Conservation (phyloP, 1,140 invertebrate species). For the Eriosoma lanigerum region DNA sequence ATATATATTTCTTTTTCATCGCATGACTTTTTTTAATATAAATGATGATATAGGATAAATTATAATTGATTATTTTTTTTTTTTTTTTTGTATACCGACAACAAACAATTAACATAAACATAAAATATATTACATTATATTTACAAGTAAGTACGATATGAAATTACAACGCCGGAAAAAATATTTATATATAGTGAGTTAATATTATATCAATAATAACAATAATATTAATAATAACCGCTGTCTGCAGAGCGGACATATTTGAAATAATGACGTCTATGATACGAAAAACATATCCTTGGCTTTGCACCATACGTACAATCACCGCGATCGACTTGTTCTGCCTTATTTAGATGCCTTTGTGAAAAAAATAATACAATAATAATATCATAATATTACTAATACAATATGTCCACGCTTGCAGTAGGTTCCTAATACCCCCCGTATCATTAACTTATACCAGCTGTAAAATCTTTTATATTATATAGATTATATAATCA, state of each 20-base stretch:
- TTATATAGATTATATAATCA: too few relatives aligned
- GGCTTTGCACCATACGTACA: constrained; percentile 35
- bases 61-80: neutral
- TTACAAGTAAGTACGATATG: neutral
- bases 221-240: constrained; percentile 39
- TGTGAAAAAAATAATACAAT: neutral
- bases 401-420: neutral
- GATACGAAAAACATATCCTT: constrained; percentile 43
- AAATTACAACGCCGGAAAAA: neutral
- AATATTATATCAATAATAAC: constrained; percentile 18
- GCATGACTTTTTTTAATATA: neutral
- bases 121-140: too few relatives aligned
- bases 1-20: neutral
- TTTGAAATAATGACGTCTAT: constrained; percentile 44
- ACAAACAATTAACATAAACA: neutral
- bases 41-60: neutral
- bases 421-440: too few relatives aligned
- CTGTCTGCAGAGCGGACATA: constrained; percentile 30
- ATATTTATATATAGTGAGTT: neutral
- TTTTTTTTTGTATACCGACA: neutral
- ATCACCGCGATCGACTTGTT: constrained; percentile 27
- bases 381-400: constrained; percentile 14
- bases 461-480: too few relatives aligned
- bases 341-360: constrained; percentile 30
- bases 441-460: too few relatives aligned